Evolutionary conservation across 2,797 vertebrate genomes (phyloP).

Genomic region (Petrocephalus schoutedeni): DNA sequence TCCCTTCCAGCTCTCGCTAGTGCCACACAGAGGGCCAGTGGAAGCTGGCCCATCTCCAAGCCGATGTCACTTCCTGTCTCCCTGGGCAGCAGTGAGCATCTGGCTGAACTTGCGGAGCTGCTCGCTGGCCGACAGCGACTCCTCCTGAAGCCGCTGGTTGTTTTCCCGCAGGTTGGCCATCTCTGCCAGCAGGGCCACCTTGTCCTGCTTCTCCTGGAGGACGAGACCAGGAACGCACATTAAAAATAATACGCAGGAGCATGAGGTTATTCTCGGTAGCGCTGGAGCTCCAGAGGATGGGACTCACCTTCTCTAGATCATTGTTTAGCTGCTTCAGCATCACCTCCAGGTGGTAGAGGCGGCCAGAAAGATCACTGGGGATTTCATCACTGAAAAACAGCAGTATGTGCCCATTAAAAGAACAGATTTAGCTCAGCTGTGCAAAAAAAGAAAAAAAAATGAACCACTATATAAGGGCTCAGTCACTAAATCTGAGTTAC

Average conservation of each 20-base stretch:
- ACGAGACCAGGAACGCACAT: neutral
- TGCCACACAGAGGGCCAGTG: slow-evolving; percentile 26
- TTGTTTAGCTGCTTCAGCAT: slow-evolving; percentile 85
- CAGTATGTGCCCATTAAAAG: neutral
- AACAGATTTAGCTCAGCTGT: neutral
- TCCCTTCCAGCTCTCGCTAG: neutral
- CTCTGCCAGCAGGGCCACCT: slow-evolving; percentile 78
- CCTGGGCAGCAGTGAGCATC: slow-evolving; percentile 60
- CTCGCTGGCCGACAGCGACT: slow-evolving; percentile 74
- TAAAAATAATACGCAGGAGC: neutral
- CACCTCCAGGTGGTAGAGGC: slow-evolving; percentile 80
- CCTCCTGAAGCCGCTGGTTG: slow-evolving; percentile 83
- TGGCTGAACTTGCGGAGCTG: slow-evolving; percentile 81
- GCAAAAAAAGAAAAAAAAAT: neutral
- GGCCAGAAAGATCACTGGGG: slow-evolving; percentile 70
- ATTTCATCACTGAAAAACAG: slow-evolving; percentile 67
- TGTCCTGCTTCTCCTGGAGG: slow-evolving; percentile 85
- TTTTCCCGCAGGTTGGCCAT: slow-evolving; percentile 82
- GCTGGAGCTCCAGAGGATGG: too few relatives aligned
- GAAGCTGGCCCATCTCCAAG: neutral
- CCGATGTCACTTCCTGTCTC: slow-evolving; percentile 52
- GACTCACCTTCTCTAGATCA: slow-evolving; percentile 77
- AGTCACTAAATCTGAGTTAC: neutral
- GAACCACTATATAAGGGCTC: neutral
- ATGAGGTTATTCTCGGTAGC: neutral